Conservation (phyloP, 2,797 vertebrate species). For the Percopsis omiscomaycus region DNA sequence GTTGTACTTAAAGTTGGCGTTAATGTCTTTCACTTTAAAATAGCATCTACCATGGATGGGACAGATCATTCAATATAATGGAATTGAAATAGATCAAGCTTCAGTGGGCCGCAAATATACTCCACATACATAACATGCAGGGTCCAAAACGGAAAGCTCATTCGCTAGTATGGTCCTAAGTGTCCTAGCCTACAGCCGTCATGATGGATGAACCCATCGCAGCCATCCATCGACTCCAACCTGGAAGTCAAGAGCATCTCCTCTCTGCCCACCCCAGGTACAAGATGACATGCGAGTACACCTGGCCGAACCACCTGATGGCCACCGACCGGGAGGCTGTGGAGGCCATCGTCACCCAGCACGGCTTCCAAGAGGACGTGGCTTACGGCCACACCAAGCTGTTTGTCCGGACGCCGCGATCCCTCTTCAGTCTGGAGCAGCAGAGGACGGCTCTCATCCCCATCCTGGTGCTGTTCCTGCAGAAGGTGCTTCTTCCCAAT, state of each 20-base stretch:
- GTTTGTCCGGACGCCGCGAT: constrained; percentile 87
- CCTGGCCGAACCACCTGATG: constrained; percentile 95
- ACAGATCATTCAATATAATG: no score
- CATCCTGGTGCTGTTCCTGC: constrained; percentile 90
- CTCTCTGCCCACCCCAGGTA: constrained; percentile 72
- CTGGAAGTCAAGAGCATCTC: not conserved
- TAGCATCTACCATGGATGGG: no score
- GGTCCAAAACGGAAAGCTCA: no score
- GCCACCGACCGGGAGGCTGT: constrained; percentile 82
- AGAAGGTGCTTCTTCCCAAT: constrained; percentile 80
- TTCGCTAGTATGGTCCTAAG: no score
- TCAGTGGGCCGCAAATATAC: no score
- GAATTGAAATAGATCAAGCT: no score
- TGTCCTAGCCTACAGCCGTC: no score
- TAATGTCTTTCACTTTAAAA: no score
- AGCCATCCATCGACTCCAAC: not conserved
- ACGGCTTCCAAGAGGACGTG: constrained; percentile 86
- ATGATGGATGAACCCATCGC: no score
- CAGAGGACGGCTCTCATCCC: constrained; percentile 85
- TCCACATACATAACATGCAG: no score
- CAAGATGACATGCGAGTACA: constrained; percentile 97
- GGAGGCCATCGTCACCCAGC: constrained; percentile 84
- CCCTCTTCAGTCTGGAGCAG: constrained; percentile 86
- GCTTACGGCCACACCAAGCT: constrained; percentile 89
- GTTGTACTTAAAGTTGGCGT: no score